These are phyloP conservation scores for Sebastes iracundus DNA, from an alignment of 2,797 vertebrate genomes.

Conservation along the genomic window DNA sequence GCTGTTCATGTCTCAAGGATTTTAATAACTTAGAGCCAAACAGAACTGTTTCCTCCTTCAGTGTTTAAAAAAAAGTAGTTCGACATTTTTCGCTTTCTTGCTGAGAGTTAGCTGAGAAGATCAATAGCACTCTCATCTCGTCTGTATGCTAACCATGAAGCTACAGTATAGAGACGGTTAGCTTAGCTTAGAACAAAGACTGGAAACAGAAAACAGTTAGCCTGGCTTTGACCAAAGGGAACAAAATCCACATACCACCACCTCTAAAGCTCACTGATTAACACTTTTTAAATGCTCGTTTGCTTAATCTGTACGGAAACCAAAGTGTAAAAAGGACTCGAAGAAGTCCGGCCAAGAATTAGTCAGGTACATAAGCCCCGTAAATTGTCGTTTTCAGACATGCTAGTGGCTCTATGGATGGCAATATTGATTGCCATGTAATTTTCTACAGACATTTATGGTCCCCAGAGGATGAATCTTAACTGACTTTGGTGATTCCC, in stretches of 20 bases:
- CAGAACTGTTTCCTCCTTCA: neutral
- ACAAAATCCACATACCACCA: neutral
- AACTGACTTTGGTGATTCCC: neutral
- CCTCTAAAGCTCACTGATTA: neutral
- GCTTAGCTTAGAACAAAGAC: neutral
- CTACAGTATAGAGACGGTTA: neutral
- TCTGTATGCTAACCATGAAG: neutral
- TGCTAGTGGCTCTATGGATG: neutral
- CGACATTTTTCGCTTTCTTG: neutral
- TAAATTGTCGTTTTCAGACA: neutral
- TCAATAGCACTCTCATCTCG: neutral
- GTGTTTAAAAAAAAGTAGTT: conserved; percentile 7
- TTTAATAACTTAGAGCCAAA: neutral
- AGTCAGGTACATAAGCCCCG: neutral
- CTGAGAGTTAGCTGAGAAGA: neutral
- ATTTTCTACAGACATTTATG: neutral
- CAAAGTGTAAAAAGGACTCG: neutral
- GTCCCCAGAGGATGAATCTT: neutral
- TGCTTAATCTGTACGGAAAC: neutral
- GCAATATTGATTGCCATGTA: neutral
- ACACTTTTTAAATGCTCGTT: too few relatives aligned
- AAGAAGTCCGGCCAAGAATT: neutral
- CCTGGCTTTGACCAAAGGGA: neutral
- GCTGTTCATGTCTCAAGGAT: neutral
- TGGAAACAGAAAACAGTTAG: neutral